phyloP scores from a whole-genome alignment of 2,797 vertebrate species.

The Setipinna tenuifilis region DNA sequence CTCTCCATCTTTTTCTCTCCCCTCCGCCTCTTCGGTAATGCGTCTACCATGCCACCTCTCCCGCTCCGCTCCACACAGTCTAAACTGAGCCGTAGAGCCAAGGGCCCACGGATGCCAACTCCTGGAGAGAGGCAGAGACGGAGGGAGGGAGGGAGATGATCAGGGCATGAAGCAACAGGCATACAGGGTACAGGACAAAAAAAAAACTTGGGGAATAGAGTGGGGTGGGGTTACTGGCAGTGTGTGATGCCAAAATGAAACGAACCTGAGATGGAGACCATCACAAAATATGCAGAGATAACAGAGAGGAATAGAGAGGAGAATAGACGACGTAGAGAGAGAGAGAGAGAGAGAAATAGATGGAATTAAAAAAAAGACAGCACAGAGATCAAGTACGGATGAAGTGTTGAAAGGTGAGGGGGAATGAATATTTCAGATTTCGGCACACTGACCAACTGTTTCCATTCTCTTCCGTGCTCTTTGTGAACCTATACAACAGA shows the following conservation, averaged over 20 bases:
- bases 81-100: conserved; percentile 50
- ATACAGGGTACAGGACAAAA: not conserved
- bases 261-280: not conserved
- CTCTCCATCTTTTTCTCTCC: conserved; percentile 16
- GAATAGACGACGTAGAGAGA: conserved; percentile 55
- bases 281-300: conserved; percentile 9
- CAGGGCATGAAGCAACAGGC: conserved; percentile 19
- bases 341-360: not conserved
- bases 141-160: not conserved
- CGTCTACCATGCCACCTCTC: conserved; percentile 60
- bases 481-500: not conserved
- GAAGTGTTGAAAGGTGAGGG: conserved; percentile 9
- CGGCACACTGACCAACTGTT: not conserved
- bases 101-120: conserved; percentile 44
- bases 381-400: conserved; percentile 35
- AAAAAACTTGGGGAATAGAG: not conserved
- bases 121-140: conserved; percentile 22
- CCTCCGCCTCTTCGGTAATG: conserved; percentile 56
- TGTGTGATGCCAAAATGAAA: not conserved
- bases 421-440: conserved; percentile 20
- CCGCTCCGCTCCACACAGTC: conserved; percentile 26
- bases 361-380: conserved; percentile 34
- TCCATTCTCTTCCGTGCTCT: not conserved
- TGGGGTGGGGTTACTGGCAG: not conserved
- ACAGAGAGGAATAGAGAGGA: conserved; percentile 31